Percentiles rank a stretch among this genome's conserved stretches.
Evolutionary conservation across 2,888 invertebrate species (phyloP).

Genomic region (Gerris lacustris): DNA sequence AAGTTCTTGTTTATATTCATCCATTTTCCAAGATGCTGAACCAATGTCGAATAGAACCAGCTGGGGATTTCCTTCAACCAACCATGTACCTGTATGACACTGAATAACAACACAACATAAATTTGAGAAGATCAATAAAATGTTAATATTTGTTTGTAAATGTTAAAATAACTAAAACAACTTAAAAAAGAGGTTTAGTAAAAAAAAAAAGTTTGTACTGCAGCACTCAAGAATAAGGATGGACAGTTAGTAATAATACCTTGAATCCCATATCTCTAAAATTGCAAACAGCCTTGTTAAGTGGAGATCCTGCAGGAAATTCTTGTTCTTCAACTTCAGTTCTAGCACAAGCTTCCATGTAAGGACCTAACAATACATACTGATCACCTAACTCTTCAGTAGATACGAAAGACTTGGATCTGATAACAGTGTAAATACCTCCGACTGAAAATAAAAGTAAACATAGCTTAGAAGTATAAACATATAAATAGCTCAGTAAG

Average conservation of each 20-base stretch:
- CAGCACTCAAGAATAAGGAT: no score
- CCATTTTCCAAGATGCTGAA: constrained; percentile 89
- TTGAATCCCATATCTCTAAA: constrained; percentile 78
- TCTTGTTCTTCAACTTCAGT: constrained; percentile 93
- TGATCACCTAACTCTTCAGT: constrained; percentile 97
- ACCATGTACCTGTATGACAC: constrained; percentile 93
- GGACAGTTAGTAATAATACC: constrained; percentile 39
- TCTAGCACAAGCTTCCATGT: constrained; percentile 83
- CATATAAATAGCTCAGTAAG: no score
- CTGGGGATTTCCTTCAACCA: constrained; percentile 99
- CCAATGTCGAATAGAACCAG: constrained; percentile 95
- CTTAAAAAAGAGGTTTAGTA: no score
- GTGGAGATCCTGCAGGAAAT: constrained; percentile 59
- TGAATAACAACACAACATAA: constrained; percentile 35
- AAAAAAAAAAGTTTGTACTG: no score
- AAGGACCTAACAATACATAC: constrained; percentile 88
- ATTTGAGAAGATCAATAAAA: no score
- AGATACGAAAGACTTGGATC: constrained; percentile 92
- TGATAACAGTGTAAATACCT: constrained; percentile 96
- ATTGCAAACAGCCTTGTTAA: constrained; percentile 61
- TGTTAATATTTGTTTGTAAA: no score
- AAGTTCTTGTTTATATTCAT: constrained; percentile 85
- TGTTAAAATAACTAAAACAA: no score
- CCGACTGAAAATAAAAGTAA: constrained; percentile 57
- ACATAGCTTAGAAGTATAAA: no score